Conservation (phyloP, 2,888 invertebrate genomes). For the Timema podura region DNA sequence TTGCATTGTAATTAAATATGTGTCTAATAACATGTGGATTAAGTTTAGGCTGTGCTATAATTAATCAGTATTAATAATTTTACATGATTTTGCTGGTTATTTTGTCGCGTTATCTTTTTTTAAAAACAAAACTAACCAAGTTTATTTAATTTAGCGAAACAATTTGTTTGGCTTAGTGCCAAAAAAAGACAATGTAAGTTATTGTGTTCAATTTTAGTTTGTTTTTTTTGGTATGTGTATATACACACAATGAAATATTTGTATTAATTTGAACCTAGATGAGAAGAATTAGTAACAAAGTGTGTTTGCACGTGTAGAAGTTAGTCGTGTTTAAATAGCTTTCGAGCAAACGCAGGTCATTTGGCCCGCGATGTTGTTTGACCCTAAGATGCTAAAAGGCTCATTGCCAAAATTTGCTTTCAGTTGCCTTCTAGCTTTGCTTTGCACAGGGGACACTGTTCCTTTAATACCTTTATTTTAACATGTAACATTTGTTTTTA, state of each 20-base stretch:
- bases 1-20: too few relatives aligned
- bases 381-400: constrained; percentile 28
- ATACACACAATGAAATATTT: too few relatives aligned
- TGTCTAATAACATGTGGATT: too few relatives aligned
- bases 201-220: too few relatives aligned
- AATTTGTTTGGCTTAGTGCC: too few relatives aligned
- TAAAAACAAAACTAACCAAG: too few relatives aligned
- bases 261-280: too few relatives aligned
- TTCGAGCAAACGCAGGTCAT: constrained; percentile 27
- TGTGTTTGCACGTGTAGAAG: constrained; percentile 23
- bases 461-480: constrained; percentile 6
- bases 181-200: too few relatives aligned
- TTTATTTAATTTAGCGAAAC: too few relatives aligned
- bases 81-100: background rate
- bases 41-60: too few relatives aligned
- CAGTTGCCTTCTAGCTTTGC: constrained; percentile 33
- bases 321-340: constrained; percentile 30
- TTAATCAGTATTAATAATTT: background rate
- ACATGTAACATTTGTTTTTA: background rate
- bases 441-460: constrained; percentile 30
- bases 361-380: constrained; percentile 27
- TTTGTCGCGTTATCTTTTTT: too few relatives aligned
- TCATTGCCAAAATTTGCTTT: constrained; percentile 27
- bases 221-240: too few relatives aligned
- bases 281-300: constrained; percentile 31